phyloP scores from a whole-genome alignment of 2,797 vertebrate genomes.

The Tinamus major region DNA sequence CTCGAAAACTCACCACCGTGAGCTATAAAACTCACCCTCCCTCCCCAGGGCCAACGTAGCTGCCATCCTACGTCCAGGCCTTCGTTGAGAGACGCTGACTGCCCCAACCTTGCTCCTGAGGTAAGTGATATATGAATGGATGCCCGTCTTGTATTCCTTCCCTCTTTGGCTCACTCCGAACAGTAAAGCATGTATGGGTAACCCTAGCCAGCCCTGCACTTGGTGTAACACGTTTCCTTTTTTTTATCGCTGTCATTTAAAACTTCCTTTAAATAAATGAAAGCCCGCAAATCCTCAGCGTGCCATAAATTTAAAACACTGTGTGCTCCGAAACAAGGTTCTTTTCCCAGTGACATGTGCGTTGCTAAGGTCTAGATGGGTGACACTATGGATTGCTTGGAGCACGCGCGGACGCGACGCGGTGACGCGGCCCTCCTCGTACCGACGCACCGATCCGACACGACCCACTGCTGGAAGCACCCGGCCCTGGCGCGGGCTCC shows the following conservation, averaged over 20 bases:
- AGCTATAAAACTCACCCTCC: constrained; percentile 78
- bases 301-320: constrained; percentile 70
- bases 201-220: constrained; percentile 64
- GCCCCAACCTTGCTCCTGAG: constrained; percentile 73
- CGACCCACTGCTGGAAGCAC: neutral
- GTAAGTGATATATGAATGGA: constrained; percentile 67
- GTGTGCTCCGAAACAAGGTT: neutral
- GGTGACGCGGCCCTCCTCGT: neutral
- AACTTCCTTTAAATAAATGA: constrained; percentile 71
- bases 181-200: constrained; percentile 67
- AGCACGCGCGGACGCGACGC: neutral
- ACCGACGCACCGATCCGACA: neutral
- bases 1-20: constrained; percentile 74
- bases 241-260: constrained; percentile 32
- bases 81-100: constrained; percentile 72
- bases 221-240: constrained; percentile 57
- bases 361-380: constrained; percentile 18
- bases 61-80: constrained; percentile 76
- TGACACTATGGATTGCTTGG: constrained; percentile 8
- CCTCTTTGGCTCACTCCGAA: constrained; percentile 72
- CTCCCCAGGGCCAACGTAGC: constrained; percentile 70
- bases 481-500: neutral
- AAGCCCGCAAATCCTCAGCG: constrained; percentile 56
- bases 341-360: neutral
- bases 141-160: constrained; percentile 70